These are phyloP conservation scores for Byasa hedistus DNA, from an alignment of 2,888 invertebrate genomes.

Conservation along the genomic window DNA sequence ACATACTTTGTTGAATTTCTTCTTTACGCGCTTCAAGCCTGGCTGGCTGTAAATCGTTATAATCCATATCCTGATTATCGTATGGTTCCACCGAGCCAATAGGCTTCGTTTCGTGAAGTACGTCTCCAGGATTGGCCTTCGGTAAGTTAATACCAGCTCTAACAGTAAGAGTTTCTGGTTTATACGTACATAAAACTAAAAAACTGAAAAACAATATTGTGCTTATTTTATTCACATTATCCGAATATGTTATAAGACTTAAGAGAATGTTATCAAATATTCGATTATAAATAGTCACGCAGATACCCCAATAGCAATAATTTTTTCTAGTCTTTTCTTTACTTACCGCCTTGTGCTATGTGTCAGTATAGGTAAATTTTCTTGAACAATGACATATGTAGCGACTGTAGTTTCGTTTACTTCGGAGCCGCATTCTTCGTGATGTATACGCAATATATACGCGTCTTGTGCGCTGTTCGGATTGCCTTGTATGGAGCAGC, in stretches of 20 bases:
- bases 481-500: constrained; percentile 87
- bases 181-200: constrained; percentile 89
- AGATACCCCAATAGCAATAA: not conserved
- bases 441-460: constrained; percentile 87
- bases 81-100: constrained; percentile 70
- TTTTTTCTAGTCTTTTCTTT: not conserved
- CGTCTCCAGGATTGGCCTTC: constrained; percentile 78
- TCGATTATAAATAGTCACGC: not conserved
- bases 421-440: constrained; percentile 86
- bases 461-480: constrained; percentile 85
- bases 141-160: constrained; percentile 88
- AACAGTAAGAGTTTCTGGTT: constrained; percentile 90
- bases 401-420: constrained; percentile 90
- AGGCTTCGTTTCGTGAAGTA: constrained; percentile 65
- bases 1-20: constrained; percentile 61
- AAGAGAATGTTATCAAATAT: not conserved
- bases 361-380: constrained; percentile 89
- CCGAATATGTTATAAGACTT: not conserved
- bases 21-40: constrained; percentile 69
- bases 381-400: constrained; percentile 90
- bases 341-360: constrained; percentile 86
- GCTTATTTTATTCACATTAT: not conserved
- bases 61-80: constrained; percentile 62
- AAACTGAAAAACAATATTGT: constrained; percentile 73
- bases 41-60: constrained; percentile 72